Base-by-base conservation (phyloP, 2,888 invertebrate species). In the Diloba caeruleocephala region DNA sequence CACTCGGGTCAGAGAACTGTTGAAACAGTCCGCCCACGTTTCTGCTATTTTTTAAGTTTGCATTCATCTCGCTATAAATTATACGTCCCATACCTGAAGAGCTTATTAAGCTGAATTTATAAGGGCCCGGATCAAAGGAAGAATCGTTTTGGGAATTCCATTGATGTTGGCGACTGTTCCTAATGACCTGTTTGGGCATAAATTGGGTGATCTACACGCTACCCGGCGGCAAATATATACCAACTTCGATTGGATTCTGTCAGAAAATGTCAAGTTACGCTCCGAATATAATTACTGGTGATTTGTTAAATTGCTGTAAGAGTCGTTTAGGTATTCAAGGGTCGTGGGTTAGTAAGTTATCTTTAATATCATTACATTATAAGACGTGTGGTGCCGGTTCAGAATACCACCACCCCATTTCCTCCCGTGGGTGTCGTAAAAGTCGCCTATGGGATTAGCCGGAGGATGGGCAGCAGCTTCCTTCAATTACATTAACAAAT, bases 51-150 rank as follows among this genome's bases (percentile, higher is more conserved):
- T 70, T 75, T 61, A 67, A 52, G 23, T 57, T 54, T 68, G 50
- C 71, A 61, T 68, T 68, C 74, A 66, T 58, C 71, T 58, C 54
- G 53, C 53, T 42, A 76, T 76, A 74, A 73, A 67, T 76, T 73
- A 76, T 71, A 48, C 50, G 49, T 56, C 66, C 66, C 58, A 69
- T 73, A 73, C 69, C 75, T 76, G 66, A 67, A 71, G 59, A 63
- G 60, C 55, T 73, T 71, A 74, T 76, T 74, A 67, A 62, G 55
- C 50, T 51, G 44, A 71, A 74, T 76, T 65, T 74, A 73, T 71
- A 69, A 67, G 59, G 64, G 55, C 43, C 41, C 52, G 37, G 63
- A 73, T 72, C 71, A 71, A 64, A 74, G 66, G 69, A 71, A 54
- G 43, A 54, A 56, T 70, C 61, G 55, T 55, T 71, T 71, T 52